Evolutionary conservation across 2,888 invertebrate species (phyloP), one percentile per base, ranked within the genome.

Genomic region (Dryococelus australis): DNA sequence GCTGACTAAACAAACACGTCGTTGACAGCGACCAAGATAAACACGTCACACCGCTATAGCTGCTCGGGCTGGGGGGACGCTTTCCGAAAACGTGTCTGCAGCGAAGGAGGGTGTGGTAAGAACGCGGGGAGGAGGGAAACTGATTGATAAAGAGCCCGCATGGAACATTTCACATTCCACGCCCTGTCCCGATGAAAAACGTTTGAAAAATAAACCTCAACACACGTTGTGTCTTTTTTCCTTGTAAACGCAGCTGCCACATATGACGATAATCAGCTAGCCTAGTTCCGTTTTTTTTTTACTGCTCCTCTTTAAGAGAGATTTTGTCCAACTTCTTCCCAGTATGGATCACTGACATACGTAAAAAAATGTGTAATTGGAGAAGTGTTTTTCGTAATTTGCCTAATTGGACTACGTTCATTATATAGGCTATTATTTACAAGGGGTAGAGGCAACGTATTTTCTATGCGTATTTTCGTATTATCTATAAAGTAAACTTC

Each of bases 1-100:
- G 24, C 65, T 24, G 65, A 65, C 65, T 65, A 65, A 65, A 16
- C 65, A 65, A 65, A 65, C 65, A 65, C 65, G 8, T 8, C 8
- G 65, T 65, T 65, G 65, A 65, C 65, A 65, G 65, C 65, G 65
- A 65, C 65, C 65, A 65, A 65, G 65, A 65, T 65, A 65, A 65
- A 65, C 65, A 65, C 16, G 10, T 65, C 65, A 65, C 65, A 8
- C 65, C 20, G 65, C 65, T 16, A n/a, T 12, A 12, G 51, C 51
- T 12, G 20, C 51, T 1, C 51, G 65, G 8, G 65, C 65, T 3
- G 65, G 65, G n/a, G 65, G n/a, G 65, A 65, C 65, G 65, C 65
- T 65, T 65, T 65, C n/a, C 65, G 65, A 65, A 65, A 65, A 65
- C 65, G 65, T n/a, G 24, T 65, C 65, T n/a, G 65, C 1, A 9